Conservation (phyloP, 2,113 vertebrate species). For the Cochlearius cochlearius region DNA sequence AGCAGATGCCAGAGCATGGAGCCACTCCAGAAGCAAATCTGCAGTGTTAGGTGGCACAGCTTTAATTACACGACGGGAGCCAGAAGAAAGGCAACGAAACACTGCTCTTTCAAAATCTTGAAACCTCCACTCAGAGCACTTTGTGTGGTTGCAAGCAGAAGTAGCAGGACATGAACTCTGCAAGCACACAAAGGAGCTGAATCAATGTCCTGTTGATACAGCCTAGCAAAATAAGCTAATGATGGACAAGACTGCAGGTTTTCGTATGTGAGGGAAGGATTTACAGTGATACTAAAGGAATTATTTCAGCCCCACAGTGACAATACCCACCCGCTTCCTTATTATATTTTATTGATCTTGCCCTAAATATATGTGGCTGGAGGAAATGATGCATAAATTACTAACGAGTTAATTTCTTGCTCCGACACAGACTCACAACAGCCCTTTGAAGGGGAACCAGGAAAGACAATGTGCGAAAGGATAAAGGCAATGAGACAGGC, state of each 20-base stretch:
- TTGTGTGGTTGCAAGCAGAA: background rate
- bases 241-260: background rate
- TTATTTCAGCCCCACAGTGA: conserved; percentile 37
- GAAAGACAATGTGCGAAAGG: conserved; percentile 64
- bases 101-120: background rate
- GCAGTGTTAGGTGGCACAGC: background rate
- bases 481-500: conserved; percentile 59
- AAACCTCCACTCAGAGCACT: background rate
- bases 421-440: conserved; percentile 21
- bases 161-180: background rate
- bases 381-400: conserved; percentile 65
- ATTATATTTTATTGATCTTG: conserved; percentile 55
- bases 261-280: background rate
- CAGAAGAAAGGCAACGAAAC: background rate
- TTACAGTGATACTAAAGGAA: conserved; percentile 45
- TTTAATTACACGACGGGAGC: background rate
- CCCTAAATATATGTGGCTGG: conserved; percentile 54
- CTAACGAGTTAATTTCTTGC: conserved; percentile 63
- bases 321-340: conserved; percentile 26
- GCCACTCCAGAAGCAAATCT: background rate
- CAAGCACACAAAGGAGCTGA: background rate
- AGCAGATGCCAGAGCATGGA: background rate
- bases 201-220: background rate
- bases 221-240: background rate
- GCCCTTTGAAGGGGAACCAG: conserved; percentile 46